phyloP scores from a whole-genome alignment of 2,797 vertebrate species.

The Cyclopterus lumpus region DNA sequence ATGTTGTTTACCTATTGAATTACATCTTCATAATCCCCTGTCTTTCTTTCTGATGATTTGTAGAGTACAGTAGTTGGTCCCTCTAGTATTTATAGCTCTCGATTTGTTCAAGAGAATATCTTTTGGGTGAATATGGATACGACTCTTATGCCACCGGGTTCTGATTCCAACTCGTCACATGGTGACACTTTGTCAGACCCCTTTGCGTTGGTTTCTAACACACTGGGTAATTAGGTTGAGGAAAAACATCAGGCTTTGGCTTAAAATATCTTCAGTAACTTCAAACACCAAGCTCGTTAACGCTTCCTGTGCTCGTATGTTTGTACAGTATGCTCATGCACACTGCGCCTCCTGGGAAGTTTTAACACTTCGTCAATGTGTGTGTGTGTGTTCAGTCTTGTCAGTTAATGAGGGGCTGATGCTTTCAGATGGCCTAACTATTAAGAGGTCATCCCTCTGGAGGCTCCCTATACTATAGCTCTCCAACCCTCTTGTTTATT shows the following conservation, averaged over 20 bases:
- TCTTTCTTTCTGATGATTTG: slow-evolving; percentile 23
- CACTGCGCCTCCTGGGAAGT: not conserved
- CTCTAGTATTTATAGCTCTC: slow-evolving; percentile 3
- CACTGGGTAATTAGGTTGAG: no score
- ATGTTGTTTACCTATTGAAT: slow-evolving; percentile 56
- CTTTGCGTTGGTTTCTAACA: no score
- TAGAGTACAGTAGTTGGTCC: not conserved
- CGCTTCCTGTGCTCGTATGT: not conserved
- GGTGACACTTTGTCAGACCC: no score
- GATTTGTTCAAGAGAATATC: no score
- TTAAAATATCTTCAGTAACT: no score
- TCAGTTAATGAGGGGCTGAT: slow-evolving; percentile 42
- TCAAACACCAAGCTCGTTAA: not conserved
- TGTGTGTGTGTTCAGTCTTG: slow-evolving; percentile 18
- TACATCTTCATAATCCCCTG: slow-evolving; percentile 34
- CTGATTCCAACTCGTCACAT: no score
- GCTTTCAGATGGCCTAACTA: slow-evolving; percentile 42
- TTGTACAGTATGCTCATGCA: slow-evolving; percentile 2
- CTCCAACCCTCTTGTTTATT: slow-evolving; percentile 64
- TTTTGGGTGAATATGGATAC: no score
- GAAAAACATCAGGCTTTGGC: no score
- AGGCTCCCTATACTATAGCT: slow-evolving; percentile 30
- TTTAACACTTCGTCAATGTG: not conserved
- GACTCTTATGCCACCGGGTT: no score
- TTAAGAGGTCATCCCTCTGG: slow-evolving; percentile 48